Evolutionary conservation across 2,113 vertebrate genomes (phyloP).

Genomic region (Cavia porcellus): DNA sequence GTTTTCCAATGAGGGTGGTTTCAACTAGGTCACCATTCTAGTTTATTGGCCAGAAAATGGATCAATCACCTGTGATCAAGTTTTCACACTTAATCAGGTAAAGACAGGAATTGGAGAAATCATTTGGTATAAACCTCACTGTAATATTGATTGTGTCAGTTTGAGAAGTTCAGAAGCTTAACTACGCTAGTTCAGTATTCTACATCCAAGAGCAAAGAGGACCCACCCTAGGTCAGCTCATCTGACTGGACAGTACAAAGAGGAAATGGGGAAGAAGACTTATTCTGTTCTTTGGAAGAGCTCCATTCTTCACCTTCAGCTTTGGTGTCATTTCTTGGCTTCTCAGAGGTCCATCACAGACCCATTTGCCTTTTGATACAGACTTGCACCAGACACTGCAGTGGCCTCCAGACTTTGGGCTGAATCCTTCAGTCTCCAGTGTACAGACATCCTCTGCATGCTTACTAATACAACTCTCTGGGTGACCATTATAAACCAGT

Average conservation of each 20-base stretch:
- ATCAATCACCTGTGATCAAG: not conserved
- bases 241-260: not conserved
- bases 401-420: not conserved
- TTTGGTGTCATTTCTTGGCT: not conserved
- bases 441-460: not conserved
- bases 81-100: not conserved
- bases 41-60: not conserved
- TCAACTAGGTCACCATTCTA: not conserved
- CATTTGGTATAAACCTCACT: not conserved
- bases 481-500: not conserved
- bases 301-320: not conserved
- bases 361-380: not conserved
- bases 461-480: not conserved
- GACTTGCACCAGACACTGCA: not conserved
- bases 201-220: not conserved
- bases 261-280: not conserved
- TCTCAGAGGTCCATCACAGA: not conserved
- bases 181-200: not conserved
- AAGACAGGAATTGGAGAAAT: not conserved
- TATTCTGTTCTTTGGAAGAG: not conserved
- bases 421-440: not conserved
- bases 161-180: not conserved
- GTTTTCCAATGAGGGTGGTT: not conserved
- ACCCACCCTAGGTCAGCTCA: not conserved
- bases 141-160: not conserved